phyloP scores from a whole-genome alignment of 2,797 vertebrate genomes.

The Lepus townsendii region DNA sequence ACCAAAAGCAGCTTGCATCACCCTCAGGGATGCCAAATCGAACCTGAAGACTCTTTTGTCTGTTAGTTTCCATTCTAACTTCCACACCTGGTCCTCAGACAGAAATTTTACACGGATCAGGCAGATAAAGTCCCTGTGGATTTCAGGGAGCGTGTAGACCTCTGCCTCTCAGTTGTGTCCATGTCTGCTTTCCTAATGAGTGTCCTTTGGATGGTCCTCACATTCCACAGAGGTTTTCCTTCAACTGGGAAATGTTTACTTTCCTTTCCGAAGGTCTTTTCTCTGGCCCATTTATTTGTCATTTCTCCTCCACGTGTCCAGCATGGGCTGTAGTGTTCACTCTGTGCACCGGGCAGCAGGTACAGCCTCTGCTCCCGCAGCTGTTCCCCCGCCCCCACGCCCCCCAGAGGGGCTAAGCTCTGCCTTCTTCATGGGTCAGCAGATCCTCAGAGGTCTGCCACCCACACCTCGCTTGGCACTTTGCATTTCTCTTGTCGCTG shows the following conservation, averaged over 20 bases:
- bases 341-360: neutral
- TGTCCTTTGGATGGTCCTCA: neutral
- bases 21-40: neutral
- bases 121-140: neutral
- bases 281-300: neutral
- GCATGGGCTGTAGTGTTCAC: neutral
- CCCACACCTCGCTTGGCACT: slow-evolving; percentile 59
- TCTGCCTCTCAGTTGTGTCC: neutral
- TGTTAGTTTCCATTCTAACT: slow-evolving; percentile 3
- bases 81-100: neutral
- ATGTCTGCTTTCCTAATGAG: slow-evolving; percentile 38
- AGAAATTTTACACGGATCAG: neutral
- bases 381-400: neutral
- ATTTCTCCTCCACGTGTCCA: slow-evolving; percentile 3
- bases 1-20: neutral
- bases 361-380: neutral
- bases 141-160: neutral
- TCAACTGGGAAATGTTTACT: slow-evolving; percentile 34
- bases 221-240: slow-evolving; percentile 57
- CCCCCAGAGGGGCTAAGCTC: slow-evolving; percentile 8
- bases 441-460: slow-evolving; percentile 68
- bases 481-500: slow-evolving; percentile 54
- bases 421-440: slow-evolving; percentile 53
- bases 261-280: slow-evolving; percentile 51
- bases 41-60: neutral